Evolutionary conservation across 2,888 invertebrate species (phyloP).

Genomic region (Tiliacea aurago): DNA sequence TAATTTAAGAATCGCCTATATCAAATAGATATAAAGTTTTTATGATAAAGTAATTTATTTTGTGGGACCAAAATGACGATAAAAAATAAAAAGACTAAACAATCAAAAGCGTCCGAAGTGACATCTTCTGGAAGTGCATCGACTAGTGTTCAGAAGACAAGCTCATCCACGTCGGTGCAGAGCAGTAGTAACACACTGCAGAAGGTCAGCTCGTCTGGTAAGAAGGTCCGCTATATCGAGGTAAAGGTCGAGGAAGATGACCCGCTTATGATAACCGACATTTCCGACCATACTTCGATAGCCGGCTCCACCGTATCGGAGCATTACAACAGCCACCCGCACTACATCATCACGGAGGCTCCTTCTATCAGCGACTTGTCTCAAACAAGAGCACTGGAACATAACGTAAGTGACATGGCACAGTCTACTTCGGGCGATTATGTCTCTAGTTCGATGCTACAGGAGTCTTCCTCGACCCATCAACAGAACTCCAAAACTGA

Average conservation of each 20-base stretch:
- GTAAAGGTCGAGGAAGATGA: constrained; percentile 90
- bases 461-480: constrained; percentile 84
- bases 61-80: constrained; percentile 88
- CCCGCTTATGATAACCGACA: constrained; percentile 89
- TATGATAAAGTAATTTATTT: constrained; percentile 71
- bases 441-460: constrained; percentile 81
- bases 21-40: constrained; percentile 67
- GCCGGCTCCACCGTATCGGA: constrained; percentile 88
- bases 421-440: constrained; percentile 85
- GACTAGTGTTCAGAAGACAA: constrained; percentile 87
- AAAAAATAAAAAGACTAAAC: constrained; percentile 90
- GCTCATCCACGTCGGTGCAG: constrained; percentile 83
- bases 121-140: constrained; percentile 84
- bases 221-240: constrained; percentile 88
- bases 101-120: constrained; percentile 85
- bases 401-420: constrained; percentile 86
- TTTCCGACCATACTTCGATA: constrained; percentile 86
- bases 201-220: constrained; percentile 87
- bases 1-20: constrained; percentile 83
- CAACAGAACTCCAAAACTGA: constrained; percentile 86
- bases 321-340: constrained; percentile 88
- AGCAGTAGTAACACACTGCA: constrained; percentile 85
- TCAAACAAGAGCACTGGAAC: constrained; percentile 82
- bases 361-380: constrained; percentile 87
- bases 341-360: constrained; percentile 89